A percentile compares a stretch with the other conserved stretches of the same genome.
Conservation (phyloP, 2,797 vertebrate species). For the Eulemur mongoz region DNA sequence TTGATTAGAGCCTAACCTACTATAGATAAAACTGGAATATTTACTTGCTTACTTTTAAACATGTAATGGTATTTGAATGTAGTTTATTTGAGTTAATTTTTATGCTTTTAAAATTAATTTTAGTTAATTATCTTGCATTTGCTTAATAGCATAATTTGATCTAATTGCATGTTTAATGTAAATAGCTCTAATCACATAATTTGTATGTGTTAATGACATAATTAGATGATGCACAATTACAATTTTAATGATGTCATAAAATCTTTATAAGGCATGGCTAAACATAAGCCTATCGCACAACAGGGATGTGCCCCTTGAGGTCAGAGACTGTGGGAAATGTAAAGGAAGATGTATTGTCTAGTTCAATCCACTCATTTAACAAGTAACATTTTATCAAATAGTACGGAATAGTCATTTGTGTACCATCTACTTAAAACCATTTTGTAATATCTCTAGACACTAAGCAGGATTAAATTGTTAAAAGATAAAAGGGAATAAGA, state of each 20-base stretch:
- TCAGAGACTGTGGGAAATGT: conserved; percentile 16
- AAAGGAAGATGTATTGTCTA: neutral
- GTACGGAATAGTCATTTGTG: neutral
- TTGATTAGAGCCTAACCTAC: neutral
- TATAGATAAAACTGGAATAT: conserved; percentile 20
- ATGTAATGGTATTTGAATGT: conserved; percentile 46
- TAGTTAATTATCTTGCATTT: conserved; percentile 82
- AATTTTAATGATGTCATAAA: conserved; percentile 76
- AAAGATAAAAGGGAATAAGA: neutral
- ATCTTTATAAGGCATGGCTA: conserved; percentile 53
- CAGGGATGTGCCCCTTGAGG: neutral
- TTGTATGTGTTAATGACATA: conserved; percentile 77
- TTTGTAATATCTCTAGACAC: neutral
- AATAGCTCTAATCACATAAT: conserved; percentile 85
- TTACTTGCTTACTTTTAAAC: conserved; percentile 69
- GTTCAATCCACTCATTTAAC: neutral
- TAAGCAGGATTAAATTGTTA: neutral
- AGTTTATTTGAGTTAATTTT: conserved; percentile 80
- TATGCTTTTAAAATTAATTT: conserved; percentile 83
- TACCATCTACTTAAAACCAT: neutral
- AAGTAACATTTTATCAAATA: neutral
- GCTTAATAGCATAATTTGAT: conserved; percentile 83
- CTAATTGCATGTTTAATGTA: conserved; percentile 86
- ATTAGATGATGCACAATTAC: conserved; percentile 71
- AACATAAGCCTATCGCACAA: neutral